Evolutionary conservation across 2,797 vertebrate genomes (phyloP), one percentile per base, ranked within the genome.

Genomic region (Gymnocypris eckloni): DNA sequence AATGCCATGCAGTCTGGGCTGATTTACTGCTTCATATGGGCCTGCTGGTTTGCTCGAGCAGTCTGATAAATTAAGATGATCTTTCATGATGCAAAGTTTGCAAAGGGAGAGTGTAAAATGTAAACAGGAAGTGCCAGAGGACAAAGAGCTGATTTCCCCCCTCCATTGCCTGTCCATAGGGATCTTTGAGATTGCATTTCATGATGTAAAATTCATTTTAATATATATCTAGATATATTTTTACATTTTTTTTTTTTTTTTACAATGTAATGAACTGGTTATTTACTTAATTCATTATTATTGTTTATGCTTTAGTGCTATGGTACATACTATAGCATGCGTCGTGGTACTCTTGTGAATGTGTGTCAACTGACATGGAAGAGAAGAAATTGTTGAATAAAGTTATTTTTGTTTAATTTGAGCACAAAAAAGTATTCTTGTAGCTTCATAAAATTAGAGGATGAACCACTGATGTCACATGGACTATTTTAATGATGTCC

Each of bases 281-380:
- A 22, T 72, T 82, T 41, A 82, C 20, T 56, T 72, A 28, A 56
- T 72, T 43, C 18, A 59, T 52, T 83, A 33, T 37, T 72, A 43
- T 43, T 72, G 70, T 18, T 39, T 6, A n/a, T n/a, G 15, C n/a
- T 20, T 12, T 15, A 48, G 48, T 64, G 59, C 11, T 56, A 56
- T 56, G 22, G 54, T 56, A 56, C 54, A 56, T 56, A 56, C 54
- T 56, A 22, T 56, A 22, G 20, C 8, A 56, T 22, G 20, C 3
- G 8, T 8, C 20, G 1, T 56, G 8, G 20, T 56, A 56, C 48
- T 50, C 48, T 50, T 16, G 48, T 50, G 48, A 50, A 16, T 15
- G 4, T 50, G 48, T 50, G 48, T 16, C 48, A 16, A 50, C 48
- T 50, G 13, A 50, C 54, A 56, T 0, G 20, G 8, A 56, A 22